Evolutionary conservation across 2,888 invertebrate species (phyloP).

Genomic region (Poecilobothrus nobilitatus): DNA sequence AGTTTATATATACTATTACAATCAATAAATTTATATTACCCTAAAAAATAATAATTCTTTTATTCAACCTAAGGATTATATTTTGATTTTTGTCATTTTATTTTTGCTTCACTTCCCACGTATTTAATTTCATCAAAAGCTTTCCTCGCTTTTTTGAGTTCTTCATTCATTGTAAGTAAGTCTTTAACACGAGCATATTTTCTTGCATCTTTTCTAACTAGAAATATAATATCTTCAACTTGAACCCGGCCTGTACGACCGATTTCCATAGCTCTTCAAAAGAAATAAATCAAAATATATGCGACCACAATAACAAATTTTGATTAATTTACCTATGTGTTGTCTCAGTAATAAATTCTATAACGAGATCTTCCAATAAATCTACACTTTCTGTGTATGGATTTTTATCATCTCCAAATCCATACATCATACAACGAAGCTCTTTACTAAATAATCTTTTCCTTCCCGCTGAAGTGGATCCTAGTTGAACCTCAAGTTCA

Average conservation of each 20-base stretch:
- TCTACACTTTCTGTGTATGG: constrained; percentile 99
- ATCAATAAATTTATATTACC: too few relatives aligned
- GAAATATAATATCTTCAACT: constrained; percentile 94
- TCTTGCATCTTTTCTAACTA: constrained; percentile 90
- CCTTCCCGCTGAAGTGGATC: constrained; percentile 59
- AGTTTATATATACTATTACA: too few relatives aligned
- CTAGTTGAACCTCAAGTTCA: constrained; percentile 62
- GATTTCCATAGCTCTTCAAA: constrained; percentile 82
- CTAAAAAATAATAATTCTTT: background rate
- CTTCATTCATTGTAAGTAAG: constrained; percentile 96
- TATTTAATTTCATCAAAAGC: constrained; percentile 99
- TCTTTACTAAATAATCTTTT: constrained; percentile 87
- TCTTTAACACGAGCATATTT: constrained; percentile 98
- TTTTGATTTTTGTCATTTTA: constrained; percentile 34
- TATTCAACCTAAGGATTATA: constrained; percentile 3
- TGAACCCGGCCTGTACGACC: constrained; percentile 93
- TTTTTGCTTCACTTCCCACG: constrained; percentile 52
- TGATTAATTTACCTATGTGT: constrained; percentile 56
- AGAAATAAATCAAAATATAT: background rate
- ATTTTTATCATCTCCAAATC: constrained; percentile 98
- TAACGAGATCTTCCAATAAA: constrained; percentile 91
- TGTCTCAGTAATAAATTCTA: constrained; percentile 95
- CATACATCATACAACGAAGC: constrained; percentile 97
- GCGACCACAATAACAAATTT: background rate
- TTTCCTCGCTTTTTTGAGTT: constrained; percentile 95